These are phyloP conservation scores for Catharus bicknelli DNA, from an alignment of 2,113 vertebrate species.

Conservation along the genomic window DNA sequence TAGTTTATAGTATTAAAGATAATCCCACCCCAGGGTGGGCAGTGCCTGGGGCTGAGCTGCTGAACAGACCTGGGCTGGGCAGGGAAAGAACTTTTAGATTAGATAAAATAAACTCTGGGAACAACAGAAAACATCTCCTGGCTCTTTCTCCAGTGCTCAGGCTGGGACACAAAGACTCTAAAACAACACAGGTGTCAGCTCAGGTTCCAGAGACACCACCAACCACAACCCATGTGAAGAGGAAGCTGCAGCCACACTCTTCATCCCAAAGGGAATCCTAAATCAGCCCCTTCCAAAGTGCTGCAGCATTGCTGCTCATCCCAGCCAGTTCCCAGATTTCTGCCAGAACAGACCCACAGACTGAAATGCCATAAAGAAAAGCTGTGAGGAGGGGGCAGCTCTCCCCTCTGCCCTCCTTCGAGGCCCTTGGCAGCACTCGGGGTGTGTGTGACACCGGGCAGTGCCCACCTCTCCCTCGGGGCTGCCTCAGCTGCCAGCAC, in stretches of 20 bases:
- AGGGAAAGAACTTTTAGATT: no score
- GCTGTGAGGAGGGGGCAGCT: neutral
- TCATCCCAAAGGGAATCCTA: neutral
- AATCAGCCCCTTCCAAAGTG: neutral
- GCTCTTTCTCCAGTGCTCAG: no score
- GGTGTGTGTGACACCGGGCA: neutral
- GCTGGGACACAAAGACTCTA: no score
- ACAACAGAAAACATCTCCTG: no score
- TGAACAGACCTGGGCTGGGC: no score
- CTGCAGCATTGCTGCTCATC: neutral
- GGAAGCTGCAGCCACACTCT: neutral
- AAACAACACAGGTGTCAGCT: no score
- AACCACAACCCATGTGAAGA: no score
- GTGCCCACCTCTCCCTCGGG: neutral
- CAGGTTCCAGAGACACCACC: no score
- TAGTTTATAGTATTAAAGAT: no score
- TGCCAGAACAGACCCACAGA: neutral
- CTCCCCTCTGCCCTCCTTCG: neutral
- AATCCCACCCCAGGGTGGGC: no score
- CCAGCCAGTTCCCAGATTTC: neutral
- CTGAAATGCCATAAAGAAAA: neutral
- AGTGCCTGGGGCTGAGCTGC: no score
- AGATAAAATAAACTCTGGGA: no score
- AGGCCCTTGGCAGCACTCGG: neutral
- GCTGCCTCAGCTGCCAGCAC: accelerated